These are phyloP conservation scores for Drosophila mettleri DNA, from an alignment of 2,888 invertebrate species.

Conservation along the genomic window DNA sequence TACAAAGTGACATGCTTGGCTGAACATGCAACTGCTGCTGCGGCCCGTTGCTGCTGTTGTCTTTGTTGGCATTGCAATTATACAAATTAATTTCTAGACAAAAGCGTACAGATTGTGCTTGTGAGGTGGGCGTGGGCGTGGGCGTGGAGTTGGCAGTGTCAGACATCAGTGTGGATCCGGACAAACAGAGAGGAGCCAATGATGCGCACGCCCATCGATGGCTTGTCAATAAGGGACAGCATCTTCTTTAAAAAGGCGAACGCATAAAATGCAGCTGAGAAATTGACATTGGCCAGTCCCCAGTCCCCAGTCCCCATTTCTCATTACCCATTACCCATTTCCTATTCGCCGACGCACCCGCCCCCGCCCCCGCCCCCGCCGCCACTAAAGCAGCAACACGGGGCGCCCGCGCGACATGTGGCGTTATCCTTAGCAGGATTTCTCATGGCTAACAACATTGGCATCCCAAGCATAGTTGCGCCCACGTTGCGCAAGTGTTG, in stretches of 20 bases:
- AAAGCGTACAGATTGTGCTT: conserved; percentile 59
- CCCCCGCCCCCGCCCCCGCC: too few species aligned
- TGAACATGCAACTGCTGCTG: conserved; percentile 30
- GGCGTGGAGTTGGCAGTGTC: neutral
- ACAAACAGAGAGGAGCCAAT: neutral
- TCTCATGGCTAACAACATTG: conserved; percentile 9
- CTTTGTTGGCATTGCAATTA: conserved; percentile 64
- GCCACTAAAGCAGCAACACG: conserved; percentile 18
- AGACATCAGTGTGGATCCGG: neutral
- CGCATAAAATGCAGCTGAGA: conserved; percentile 15
- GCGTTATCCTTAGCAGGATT: conserved; percentile 21
- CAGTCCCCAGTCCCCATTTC: neutral
- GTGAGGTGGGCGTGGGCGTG: conserved; percentile 7
- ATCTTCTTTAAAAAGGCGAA: neutral
- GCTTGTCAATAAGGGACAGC: neutral
- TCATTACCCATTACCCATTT: neutral
- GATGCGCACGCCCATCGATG: conserved; percentile 16
- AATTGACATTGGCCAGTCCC: conserved; percentile 14
- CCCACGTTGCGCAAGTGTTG: conserved; percentile 15
- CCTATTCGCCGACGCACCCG: conserved; percentile 11
- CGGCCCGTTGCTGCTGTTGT: conserved; percentile 24
- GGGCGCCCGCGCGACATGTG: conserved; percentile 29
- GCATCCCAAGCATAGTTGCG: neutral
- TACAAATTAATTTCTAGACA: conserved; percentile 70
- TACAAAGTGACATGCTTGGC: conserved; percentile 26